Evolutionary conservation across 2,113 vertebrate species (phyloP).

Genomic region (Hydrochoerus hydrochaeris): DNA sequence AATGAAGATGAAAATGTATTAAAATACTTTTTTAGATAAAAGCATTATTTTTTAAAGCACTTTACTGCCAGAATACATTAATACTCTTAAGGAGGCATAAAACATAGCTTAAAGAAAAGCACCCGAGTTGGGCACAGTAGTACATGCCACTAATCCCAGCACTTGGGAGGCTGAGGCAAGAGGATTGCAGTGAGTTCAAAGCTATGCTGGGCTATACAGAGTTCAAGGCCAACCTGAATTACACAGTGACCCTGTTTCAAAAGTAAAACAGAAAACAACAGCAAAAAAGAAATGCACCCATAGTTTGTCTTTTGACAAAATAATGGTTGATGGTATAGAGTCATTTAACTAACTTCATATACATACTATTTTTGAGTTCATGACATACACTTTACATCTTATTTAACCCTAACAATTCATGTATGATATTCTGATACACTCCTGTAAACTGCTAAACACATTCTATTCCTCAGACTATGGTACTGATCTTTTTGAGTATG

Average conservation of each 20-base stretch:
- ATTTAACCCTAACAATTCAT: slow-evolving; percentile 32
- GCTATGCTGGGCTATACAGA: not conserved
- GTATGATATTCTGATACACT: not conserved
- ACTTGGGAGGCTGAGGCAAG: not conserved
- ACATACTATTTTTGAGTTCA: slow-evolving; percentile 44
- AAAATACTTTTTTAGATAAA: slow-evolving; percentile 26
- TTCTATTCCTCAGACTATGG: slow-evolving; percentile 23
- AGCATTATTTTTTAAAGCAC: slow-evolving; percentile 43
- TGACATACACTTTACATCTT: not conserved
- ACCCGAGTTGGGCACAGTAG: not conserved
- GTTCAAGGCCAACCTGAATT: not conserved
- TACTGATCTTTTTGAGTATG: not conserved
- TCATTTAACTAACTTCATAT: slow-evolving; percentile 46
- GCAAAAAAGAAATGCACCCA: not conserved
- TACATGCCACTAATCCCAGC: not conserved
- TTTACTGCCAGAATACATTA: not conserved
- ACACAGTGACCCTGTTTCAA: not conserved
- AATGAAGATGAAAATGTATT: not conserved
- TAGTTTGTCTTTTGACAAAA: slow-evolving; percentile 8
- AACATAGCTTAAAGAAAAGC: slow-evolving; percentile 52
- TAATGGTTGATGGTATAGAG: not conserved
- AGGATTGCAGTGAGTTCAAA: not conserved
- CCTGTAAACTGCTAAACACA: slow-evolving; percentile 35
- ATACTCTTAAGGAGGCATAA: not conserved
- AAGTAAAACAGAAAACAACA: not conserved